Evolutionary conservation across 2,113 vertebrate species (phyloP), one percentile per base, ranked within the genome.

Genomic region (Eulemur macaco): DNA sequence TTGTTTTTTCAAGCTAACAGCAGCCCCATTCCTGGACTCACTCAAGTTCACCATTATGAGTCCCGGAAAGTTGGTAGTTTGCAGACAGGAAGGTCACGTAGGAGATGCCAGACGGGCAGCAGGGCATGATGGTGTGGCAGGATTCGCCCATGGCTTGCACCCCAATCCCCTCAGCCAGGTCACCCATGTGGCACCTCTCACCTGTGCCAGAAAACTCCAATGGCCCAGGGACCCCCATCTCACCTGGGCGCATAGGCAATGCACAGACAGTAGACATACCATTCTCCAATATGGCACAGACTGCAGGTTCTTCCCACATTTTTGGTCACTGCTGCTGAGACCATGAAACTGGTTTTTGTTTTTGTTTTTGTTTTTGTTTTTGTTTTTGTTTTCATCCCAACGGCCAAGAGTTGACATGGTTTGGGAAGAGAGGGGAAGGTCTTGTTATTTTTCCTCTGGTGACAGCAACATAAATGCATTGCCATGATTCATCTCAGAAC

Each of bases 231-330:
- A 17, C 42, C 15, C 47, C 34, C 27, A 27, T 34, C 47, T n/a
- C 47, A 31, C 42, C 29, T 47, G 86, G 21, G 45, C 86, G 37
- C 34, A 4, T 10, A 21, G 63, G 17, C 68, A 6, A 17, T 2
- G 17, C 85, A 25, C 20, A 56, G 29, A 42, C 4, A 1, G 39
- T 0, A 85, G 27, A 34, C 0, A 0, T 5, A 4, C 4, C 0
- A 56, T 21, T 64, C 80, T 76, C 86, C 68, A 3, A 18, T 2
- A 3, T 21, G 17, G 25, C 73, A 18, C 10, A 31, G 42, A 29
- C 10, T 31, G 21, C 31, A 31, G 29, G 0, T 37, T 60, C 45
- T 82, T 42, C 74, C 64, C 37, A 29, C 18, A 10, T 56, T 3
- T 39, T 5, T 50, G 10, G 31, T 47, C 37, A 20, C 54, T 91